These are phyloP conservation scores for Aphelenchoides besseyi DNA, from an alignment of 1,140 invertebrate genomes.

Conservation along the genomic window DNA sequence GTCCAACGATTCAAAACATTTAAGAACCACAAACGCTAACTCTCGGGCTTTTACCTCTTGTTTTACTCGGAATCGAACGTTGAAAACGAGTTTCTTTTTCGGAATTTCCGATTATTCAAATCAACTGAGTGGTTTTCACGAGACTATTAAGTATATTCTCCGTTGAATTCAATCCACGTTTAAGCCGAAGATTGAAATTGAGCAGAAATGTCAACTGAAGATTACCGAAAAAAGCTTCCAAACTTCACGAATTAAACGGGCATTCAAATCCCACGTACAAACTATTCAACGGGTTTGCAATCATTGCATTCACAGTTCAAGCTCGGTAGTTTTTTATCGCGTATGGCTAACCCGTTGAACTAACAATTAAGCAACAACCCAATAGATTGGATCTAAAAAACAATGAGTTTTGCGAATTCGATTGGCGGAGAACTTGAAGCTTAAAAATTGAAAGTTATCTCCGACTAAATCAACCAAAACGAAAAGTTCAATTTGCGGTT, in stretches of 20 bases:
- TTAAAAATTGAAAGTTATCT: neutral
- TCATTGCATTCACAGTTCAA: no score
- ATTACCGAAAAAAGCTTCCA: no score
- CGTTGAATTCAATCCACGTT: neutral
- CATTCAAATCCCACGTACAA: no score
- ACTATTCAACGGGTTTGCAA: no score
- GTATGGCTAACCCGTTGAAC: no score
- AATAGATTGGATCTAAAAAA: neutral
- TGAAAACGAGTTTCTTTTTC: neutral
- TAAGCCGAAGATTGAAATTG: no score
- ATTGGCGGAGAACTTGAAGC: neutral
- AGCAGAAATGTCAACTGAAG: no score
- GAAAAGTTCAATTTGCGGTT: neutral
- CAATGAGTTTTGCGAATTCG: neutral
- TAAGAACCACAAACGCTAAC: neutral
- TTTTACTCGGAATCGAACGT: neutral
- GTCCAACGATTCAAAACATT: neutral
- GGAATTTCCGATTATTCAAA: slow-evolving; percentile 8
- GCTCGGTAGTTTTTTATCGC: no score
- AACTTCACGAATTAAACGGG: no score
- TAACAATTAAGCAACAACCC: neutral
- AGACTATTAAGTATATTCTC: neutral
- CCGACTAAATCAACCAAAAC: neutral
- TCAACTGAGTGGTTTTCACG: neutral
- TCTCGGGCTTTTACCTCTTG: neutral